Conservation (phyloP, 2,797 vertebrate genomes). For the Phoebastria nigripes region DNA sequence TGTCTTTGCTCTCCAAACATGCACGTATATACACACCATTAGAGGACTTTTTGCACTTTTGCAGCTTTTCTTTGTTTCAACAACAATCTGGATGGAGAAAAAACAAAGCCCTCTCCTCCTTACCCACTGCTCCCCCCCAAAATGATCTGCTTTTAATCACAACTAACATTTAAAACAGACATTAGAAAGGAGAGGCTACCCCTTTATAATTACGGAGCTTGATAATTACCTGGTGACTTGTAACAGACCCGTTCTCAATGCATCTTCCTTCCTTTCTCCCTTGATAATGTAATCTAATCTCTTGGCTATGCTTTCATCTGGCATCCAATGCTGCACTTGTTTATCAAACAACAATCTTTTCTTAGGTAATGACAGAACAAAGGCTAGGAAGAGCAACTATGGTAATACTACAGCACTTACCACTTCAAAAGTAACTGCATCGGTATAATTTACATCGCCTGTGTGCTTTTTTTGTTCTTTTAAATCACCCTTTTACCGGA, state of each 20-base stretch:
- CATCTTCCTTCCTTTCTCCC: conserved; percentile 63
- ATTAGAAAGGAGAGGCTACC: conserved; percentile 57
- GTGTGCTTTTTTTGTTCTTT: neutral
- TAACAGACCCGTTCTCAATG: conserved; percentile 40
- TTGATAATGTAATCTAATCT: conserved; percentile 73
- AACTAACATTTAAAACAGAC: conserved; percentile 55
- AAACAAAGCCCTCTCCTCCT: neutral
- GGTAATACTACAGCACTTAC: conserved; percentile 61
- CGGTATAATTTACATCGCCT: conserved; percentile 23
- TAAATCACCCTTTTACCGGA: neutral
- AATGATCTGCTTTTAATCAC: conserved; percentile 66
- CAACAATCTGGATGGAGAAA: neutral
- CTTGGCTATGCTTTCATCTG: conserved; percentile 70
- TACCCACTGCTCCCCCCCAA: neutral
- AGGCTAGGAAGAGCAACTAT: conserved; percentile 58
- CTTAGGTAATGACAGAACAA: conserved; percentile 69
- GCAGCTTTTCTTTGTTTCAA: conserved; percentile 22
- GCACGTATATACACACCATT: neutral
- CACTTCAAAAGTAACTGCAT: conserved; percentile 69
- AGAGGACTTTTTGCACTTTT: neutral
- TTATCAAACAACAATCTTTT: conserved; percentile 72
- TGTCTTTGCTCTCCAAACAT: neutral
- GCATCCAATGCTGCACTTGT: conserved; percentile 62
- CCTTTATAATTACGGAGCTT: conserved; percentile 65
- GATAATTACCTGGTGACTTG: conserved; percentile 72